phyloP scores from a whole-genome alignment of 2,888 invertebrate species.

The Piscicola geometra region DNA sequence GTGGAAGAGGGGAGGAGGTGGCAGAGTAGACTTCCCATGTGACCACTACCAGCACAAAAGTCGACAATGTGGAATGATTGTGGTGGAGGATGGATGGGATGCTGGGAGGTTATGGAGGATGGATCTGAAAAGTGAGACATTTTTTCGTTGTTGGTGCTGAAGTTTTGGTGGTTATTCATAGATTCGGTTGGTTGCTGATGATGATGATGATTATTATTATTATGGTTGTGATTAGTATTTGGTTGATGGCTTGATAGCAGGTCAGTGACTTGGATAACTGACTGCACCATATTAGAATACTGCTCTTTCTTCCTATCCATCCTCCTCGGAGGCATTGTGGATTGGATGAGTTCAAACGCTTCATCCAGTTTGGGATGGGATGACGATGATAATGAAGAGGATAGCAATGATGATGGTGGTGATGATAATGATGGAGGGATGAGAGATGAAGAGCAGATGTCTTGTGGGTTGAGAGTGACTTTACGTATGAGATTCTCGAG shows the following conservation, averaged over 20 bases:
- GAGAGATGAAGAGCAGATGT: too few relatives aligned
- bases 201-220: too few relatives aligned
- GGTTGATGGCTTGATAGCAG: slow-evolving; percentile 67
- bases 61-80: slow-evolving; percentile 74
- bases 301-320: background rate
- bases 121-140: slow-evolving; percentile 66
- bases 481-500: too few relatives aligned
- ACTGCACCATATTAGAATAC: background rate
- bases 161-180: too few relatives aligned
- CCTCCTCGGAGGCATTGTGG: background rate
- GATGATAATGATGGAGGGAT: too few relatives aligned
- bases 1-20: slow-evolving; percentile 70
- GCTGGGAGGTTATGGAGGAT: slow-evolving; percentile 73
- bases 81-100: slow-evolving; percentile 67
- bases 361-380: background rate
- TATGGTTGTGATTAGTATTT: slow-evolving; percentile 55
- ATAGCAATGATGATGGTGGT: too few relatives aligned
- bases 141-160: slow-evolving; percentile 13
- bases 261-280: slow-evolving; percentile 67
- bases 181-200: background rate
- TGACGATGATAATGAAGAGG: background rate
- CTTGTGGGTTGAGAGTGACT: too few relatives aligned
- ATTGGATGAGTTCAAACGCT: background rate
- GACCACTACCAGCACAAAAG: slow-evolving; percentile 90
- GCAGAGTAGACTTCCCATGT: slow-evolving; percentile 80